Evolutionary conservation across 1,140 invertebrate species (phyloP).

Genomic region (Neuroterus valhalla): DNA sequence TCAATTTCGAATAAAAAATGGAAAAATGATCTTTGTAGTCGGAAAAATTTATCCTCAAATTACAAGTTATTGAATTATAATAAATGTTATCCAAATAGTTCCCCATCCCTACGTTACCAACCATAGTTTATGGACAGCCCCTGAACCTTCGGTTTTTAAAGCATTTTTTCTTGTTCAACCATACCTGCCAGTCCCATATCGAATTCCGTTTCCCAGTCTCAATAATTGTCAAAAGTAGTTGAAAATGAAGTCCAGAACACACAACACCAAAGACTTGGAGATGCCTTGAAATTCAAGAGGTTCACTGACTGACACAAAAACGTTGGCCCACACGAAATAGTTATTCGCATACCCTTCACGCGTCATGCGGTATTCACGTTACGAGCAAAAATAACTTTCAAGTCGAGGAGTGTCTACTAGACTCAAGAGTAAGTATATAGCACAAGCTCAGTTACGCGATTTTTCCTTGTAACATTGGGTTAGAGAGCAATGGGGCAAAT

Average conservation of each 20-base stretch:
- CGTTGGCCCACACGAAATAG: constrained; percentile 24
- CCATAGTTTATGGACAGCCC: too few species aligned
- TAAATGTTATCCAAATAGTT: too few species aligned
- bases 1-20: too few species aligned
- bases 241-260: neutral
- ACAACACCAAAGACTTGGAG: neutral
- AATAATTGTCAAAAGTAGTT: neutral
- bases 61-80: too few species aligned
- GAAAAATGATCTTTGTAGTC: too few species aligned
- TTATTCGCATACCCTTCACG: constrained; percentile 25
- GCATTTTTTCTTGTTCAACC: neutral
- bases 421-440: too few species aligned
- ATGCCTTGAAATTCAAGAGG: constrained; percentile 1
- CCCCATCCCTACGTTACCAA: too few species aligned
- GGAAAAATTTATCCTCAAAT: too few species aligned
- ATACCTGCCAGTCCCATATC: constrained; percentile 24
- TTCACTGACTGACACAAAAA: constrained; percentile 31
- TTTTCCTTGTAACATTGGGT: neutral
- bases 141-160: too few species aligned
- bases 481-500: neutral
- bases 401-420: constrained; percentile 10
- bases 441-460: neutral
- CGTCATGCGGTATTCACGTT: constrained; percentile 17
- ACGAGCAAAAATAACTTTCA: constrained; percentile 30
- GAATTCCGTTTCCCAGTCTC: neutral